phyloP scores from a whole-genome alignment of 2,113 vertebrate genomes.

The Sula dactylatra region DNA sequence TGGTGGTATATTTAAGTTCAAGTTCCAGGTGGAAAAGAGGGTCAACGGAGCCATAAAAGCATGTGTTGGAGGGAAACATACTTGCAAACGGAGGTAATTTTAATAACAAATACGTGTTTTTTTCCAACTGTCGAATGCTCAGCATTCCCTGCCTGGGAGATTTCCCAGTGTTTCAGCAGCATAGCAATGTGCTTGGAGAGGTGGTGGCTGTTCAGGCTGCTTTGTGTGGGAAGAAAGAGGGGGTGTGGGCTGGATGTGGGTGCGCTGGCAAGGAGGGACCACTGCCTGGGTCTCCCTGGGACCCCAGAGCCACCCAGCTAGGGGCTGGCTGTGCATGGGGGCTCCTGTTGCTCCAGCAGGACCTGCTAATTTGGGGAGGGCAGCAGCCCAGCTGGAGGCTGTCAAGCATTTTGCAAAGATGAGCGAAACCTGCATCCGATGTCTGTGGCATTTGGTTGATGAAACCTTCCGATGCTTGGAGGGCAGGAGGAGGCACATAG shows the following conservation, averaged over 20 bases:
- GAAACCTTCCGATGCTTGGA: background rate
- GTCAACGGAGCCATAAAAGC: background rate
- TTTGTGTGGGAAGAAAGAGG: background rate
- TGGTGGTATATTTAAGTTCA: background rate
- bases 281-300: background rate
- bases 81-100: background rate
- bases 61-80: background rate
- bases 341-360: background rate
- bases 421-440: background rate
- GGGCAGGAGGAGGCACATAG: background rate
- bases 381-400: background rate
- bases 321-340: background rate
- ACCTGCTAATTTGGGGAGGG: rapidly evolving
- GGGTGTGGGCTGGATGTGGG: background rate
- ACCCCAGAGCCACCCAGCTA: background rate
- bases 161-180: background rate
- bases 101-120: too few relatives aligned
- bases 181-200: rapidly evolving
- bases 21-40: background rate
- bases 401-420: background rate
- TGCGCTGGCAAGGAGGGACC: background rate
- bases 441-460: too few relatives aligned
- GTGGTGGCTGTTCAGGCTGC: background rate
- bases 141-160: background rate
- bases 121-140: background rate